Base-by-base conservation (phyloP, 2,113 vertebrate species). In the Rissa tridactyla region DNA sequence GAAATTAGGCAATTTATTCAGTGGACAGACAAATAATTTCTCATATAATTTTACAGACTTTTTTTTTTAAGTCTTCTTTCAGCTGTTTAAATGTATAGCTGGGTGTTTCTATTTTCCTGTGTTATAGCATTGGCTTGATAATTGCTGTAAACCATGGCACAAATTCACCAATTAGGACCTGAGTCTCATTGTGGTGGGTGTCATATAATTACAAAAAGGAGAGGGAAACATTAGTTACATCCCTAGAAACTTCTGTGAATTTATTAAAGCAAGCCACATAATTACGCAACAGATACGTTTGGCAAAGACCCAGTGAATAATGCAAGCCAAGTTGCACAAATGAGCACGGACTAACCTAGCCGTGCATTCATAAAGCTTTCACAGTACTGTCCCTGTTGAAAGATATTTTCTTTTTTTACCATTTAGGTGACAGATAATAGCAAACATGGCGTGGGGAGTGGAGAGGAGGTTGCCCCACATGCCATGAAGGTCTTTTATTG, bases 181-280 rank as follows among this genome's bases (percentile, higher is more conserved):
- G 9, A 17, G 15, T 62, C 51, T 91, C 51, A 52, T 58, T 84
- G 44, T 73, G 9, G 5, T 78, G 46, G 26, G 44, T 51, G 34
- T 86, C 14, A 1, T 62, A 15, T 46, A 83, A 90, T 62, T 88
- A 65, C 6, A 52, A 58, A 87, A 85, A 85, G 40, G 62, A 87
- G 34, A 10, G 27, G 15, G 36, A 79, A 94, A 82, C 38, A 30
- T 86, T 23, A 68, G n/a, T 77, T 92, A 81, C 52, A 65, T n/a
- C 65, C 61, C 49, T 89, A 76, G 83, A 94, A 94, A 94, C 80
- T 86, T 94, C 61, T 94, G 49, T 54, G 81, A 92, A 65, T 91
- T 90, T 77, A 82, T 80, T 92, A 87, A 94, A 91, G n/a, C 22
- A 47, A 82, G 73, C 75, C 94, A 86, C n/a, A 40, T 44, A 88